Percentiles rank a stretch among this genome's conserved stretches.
These are phyloP conservation scores for Melierax canorus DNA, from an alignment of 2,113 vertebrate species.

Conservation along the genomic window DNA sequence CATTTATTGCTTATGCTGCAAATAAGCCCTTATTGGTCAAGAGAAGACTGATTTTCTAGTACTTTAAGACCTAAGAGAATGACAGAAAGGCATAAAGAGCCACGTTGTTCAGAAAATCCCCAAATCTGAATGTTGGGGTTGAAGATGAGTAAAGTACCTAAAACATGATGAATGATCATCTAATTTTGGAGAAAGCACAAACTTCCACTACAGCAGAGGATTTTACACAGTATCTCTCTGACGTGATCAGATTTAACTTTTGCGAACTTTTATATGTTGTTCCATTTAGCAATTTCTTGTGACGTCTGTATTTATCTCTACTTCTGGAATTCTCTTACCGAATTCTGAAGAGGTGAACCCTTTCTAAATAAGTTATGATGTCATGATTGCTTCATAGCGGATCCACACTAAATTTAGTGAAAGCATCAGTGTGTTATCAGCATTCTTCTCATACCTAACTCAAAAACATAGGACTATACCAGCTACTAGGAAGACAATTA, in stretches of 20 bases:
- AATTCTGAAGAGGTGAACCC: not conserved
- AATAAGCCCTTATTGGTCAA: not conserved
- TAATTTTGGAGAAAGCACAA: not conserved
- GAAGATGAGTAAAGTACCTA: not conserved
- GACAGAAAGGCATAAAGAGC: not conserved
- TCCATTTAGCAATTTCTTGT: not conserved
- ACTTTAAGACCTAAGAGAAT: not conserved
- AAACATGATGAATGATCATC: not conserved
- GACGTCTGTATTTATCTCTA: not conserved
- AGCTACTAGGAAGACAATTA: too few relatives aligned
- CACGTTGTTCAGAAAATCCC: not conserved
- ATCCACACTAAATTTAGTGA: not conserved
- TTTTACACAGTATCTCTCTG: not conserved
- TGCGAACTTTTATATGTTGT: not conserved
- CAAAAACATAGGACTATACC: too few relatives aligned
- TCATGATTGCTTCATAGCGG: not conserved
- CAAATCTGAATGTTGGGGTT: not conserved
- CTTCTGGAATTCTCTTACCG: not conserved
- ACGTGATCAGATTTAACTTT: not conserved
- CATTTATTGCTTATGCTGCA: not conserved
- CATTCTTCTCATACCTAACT: too few relatives aligned
- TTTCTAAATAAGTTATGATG: not conserved
- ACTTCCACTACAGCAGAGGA: not conserved
- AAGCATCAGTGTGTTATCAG: too few relatives aligned
- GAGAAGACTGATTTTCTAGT: not conserved